Conservation (phyloP, 2,113 vertebrate genomes). For the Elgaria multicarinata region DNA sequence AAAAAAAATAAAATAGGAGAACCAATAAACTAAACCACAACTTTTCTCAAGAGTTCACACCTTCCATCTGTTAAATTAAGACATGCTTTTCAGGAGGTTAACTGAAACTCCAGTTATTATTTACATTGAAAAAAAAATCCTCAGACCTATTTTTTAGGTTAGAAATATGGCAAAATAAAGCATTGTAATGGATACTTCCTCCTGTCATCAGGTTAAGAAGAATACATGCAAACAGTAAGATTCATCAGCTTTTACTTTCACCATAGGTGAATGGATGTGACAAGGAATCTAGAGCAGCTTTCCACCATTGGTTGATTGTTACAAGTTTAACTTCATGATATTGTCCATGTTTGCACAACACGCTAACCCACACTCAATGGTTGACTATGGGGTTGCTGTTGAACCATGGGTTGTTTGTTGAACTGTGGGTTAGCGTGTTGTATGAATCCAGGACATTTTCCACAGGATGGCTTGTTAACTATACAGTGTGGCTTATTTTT, state of each 20-base stretch:
- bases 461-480: too few species aligned
- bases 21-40: background rate
- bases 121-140: too few species aligned
- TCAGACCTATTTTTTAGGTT: background rate
- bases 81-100: background rate
- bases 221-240: background rate
- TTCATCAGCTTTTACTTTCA: background rate
- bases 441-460: too few species aligned
- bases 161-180: background rate
- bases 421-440: too few species aligned
- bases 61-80: background rate
- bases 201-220: background rate
- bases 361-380: too few species aligned
- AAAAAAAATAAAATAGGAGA: background rate
- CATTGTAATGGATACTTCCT: background rate
- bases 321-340: background rate
- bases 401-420: too few species aligned
- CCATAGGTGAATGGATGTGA: background rate
- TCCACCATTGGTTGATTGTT: too few species aligned
- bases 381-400: too few species aligned
- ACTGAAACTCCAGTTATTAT: background rate
- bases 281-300: background rate
- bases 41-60: background rate
- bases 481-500: too few species aligned
- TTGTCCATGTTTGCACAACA: too few species aligned